Conservation (phyloP, 2,888 invertebrate species). For the Pseudococcus viburni region DNA sequence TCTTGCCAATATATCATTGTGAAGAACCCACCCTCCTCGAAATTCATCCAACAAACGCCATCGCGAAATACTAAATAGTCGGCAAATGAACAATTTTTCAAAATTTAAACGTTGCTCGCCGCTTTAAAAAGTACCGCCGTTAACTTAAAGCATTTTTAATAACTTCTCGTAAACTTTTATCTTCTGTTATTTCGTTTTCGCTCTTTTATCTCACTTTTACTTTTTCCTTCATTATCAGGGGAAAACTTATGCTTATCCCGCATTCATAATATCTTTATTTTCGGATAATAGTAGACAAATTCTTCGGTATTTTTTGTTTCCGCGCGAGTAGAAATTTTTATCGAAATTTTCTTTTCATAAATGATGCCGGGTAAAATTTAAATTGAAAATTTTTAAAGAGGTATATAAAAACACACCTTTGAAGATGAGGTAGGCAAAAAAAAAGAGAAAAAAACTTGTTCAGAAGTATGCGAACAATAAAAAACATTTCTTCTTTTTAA, state of each 20-base stretch:
- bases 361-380: constrained; percentile 37
- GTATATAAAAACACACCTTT: constrained; percentile 37
- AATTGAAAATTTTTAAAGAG: constrained; percentile 44
- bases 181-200: constrained; percentile 57
- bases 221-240: constrained; percentile 56
- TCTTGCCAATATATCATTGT: constrained; percentile 12
- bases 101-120: constrained; percentile 55
- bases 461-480: not conserved
- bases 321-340: constrained; percentile 41
- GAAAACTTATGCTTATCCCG: constrained; percentile 58
- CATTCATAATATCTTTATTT: constrained; percentile 59
- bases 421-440: not conserved
- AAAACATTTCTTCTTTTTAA: constrained; percentile 23
- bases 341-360: constrained; percentile 51
- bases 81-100: constrained; percentile 54
- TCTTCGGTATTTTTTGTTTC: constrained; percentile 49
- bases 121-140: constrained; percentile 50
- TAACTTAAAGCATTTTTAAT: constrained; percentile 56
- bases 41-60: constrained; percentile 35
- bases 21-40: not conserved
- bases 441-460: not conserved
- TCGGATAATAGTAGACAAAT: constrained; percentile 57
- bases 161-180: constrained; percentile 58
- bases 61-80: constrained; percentile 16
- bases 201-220: constrained; percentile 56